Base-by-base conservation (phyloP, 2,888 invertebrate species). In the Tortrix viridana region DNA sequence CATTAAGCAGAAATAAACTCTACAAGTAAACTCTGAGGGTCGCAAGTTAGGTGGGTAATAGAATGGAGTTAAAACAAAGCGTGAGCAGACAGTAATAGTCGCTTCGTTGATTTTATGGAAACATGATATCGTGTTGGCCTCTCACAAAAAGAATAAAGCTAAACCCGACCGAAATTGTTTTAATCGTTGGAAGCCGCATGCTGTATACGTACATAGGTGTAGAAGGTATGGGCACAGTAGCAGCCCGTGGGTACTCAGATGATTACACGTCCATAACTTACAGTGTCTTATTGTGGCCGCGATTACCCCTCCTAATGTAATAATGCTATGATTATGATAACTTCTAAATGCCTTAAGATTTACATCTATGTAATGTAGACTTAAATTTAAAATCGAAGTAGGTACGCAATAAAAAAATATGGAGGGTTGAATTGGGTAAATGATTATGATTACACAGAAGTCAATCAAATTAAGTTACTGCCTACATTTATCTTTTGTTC, bases 31-130 rank as follows among this genome's bases (percentile, higher is more conserved):
- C 1, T 0, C 2, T 57, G 69, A 81, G 72, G 72, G 73, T 69
- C 65, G 53, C 71, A 60, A 70, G 68, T 80, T 16, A 60, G 62
- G 54, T 69, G 66, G 6, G 19, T 23, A 2, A 12, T 5, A 47
- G 7, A 26, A 9, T 62, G 56, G 63, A 81, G 74, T 79, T 90
- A 80, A 73, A 80, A 84, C 82, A 85, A 87, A 81, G 75, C 72
- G 72, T 69, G 72, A 70, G 69, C 68, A 69, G 67, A 79, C 75
- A 86, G 85, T 88, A 88, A 89, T 91, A 89, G 89, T 85, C 92
- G 92, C 88, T 90, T 85, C 85, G 91, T 77, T 92, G 91, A 85
- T 88, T 92, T 92, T 91, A 87, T 89, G 89, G 92, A 88, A 92
- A 92, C 89, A 82, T 80, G 90, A 92, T 90, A 91, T 82, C 82